Percentiles rank a stretch among this genome's conserved stretches.
Evolutionary conservation across 2,797 vertebrate species (phyloP).

Genomic region (Hypotaenidia okinawae): DNA sequence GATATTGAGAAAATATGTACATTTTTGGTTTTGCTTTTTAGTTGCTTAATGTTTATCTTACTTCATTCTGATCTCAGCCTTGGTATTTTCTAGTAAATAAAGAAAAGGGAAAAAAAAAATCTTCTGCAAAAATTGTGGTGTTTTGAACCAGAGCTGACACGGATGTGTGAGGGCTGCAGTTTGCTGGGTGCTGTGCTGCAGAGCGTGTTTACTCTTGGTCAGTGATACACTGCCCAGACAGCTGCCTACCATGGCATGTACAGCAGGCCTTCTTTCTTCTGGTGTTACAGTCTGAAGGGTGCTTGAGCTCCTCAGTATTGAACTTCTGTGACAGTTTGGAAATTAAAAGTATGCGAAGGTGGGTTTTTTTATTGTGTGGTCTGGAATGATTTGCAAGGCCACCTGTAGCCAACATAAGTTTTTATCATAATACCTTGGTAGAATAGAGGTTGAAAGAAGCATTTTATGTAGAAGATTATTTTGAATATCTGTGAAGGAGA

Average conservation of each 20-base stretch:
- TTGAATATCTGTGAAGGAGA: neutral
- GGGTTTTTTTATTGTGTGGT: neutral
- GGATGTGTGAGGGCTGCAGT: neutral
- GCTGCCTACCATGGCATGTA: neutral
- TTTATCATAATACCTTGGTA: neutral
- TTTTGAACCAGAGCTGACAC: neutral
- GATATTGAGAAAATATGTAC: conserved; percentile 48
- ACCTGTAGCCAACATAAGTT: neutral
- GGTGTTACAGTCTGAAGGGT: neutral
- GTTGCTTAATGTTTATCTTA: neutral
- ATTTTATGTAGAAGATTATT: neutral
- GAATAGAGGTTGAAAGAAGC: neutral
- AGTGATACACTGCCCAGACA: neutral
- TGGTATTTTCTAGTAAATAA: neutral
- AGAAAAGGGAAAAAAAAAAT: rapidly evolving
- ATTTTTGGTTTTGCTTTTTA: neutral
- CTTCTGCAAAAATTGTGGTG: neutral
- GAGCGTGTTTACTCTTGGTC: neutral
- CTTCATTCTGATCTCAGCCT: neutral
- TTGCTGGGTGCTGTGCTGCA: neutral
- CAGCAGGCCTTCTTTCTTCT: neutral
- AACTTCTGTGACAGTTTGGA: neutral
- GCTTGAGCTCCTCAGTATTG: neutral
- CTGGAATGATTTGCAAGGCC: neutral
- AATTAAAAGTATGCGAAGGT: neutral